These are phyloP conservation scores for Agrochola lota DNA, from an alignment of 2,888 invertebrate genomes.

Conservation along the genomic window DNA sequence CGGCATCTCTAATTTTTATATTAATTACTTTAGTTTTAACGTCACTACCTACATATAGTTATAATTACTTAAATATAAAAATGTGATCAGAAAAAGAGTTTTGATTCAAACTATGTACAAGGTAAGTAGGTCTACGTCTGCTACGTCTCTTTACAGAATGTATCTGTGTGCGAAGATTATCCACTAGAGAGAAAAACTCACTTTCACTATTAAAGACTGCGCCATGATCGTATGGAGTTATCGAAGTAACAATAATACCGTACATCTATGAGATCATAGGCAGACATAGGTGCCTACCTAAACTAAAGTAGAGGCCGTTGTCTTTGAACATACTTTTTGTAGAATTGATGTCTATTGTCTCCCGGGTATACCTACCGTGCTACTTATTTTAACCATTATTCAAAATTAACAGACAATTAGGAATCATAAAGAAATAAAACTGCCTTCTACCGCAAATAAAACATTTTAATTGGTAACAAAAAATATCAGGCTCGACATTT, in stretches of 20 bases:
- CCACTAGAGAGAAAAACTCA: not conserved
- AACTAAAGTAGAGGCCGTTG: not conserved
- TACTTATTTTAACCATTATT: not conserved
- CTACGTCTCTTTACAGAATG: not conserved
- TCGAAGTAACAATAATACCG: constrained; percentile 4
- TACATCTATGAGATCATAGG: not conserved
- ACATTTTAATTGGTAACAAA: constrained; percentile 59
- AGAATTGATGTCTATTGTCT: not conserved
- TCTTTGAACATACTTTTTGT: not conserved
- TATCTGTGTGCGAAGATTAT: constrained; percentile 5
- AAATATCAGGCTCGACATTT: constrained; percentile 1
- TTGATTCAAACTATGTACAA: not conserved
- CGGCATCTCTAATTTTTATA: too few relatives aligned
- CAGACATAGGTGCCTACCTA: not conserved
- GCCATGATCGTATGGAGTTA: not conserved
- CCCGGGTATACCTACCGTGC: too few relatives aligned
- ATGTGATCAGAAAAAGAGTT: not conserved
- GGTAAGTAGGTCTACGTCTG: not conserved
- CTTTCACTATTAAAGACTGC: constrained; percentile 19
- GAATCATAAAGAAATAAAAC: constrained; percentile 37
- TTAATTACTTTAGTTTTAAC: too few relatives aligned
- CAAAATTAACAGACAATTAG: not conserved
- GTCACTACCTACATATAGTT: too few relatives aligned
- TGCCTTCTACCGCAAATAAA: constrained; percentile 6
- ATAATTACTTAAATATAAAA: not conserved